Percentiles rank a stretch among this genome's conserved stretches.
These are phyloP conservation scores for Mastigias papua DNA, from an alignment of 30 jellyfish, hydroid and myxozoan genomes.

Conservation along the genomic window DNA sequence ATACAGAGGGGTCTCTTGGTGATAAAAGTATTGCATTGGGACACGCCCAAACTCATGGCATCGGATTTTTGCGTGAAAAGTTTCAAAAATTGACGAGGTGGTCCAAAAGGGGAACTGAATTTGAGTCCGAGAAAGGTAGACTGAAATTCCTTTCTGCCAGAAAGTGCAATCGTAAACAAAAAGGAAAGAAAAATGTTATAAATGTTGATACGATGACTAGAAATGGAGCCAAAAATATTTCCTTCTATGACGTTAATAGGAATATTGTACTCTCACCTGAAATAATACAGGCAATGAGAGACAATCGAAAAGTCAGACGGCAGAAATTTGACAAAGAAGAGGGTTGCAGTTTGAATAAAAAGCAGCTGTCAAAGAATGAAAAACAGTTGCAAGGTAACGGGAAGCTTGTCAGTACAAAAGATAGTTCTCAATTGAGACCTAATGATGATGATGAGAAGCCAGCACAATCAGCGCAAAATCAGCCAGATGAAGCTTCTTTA, in stretches of 20 bases:
- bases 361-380: neutral
- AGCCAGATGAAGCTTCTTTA: constrained; percentile 44
- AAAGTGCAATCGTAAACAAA: neutral
- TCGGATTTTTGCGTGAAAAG: constrained; percentile 29
- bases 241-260: constrained; percentile 20
- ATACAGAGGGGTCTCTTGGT: neutral
- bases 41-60: neutral
- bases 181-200: neutral
- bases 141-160: too few relatives aligned
- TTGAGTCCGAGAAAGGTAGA: neutral
- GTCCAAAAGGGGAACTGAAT: constrained; percentile 39
- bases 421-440: neutral
- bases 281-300: neutral
- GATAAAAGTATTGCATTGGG: neutral
- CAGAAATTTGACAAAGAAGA: neutral
- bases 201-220: neutral
- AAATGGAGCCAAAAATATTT: neutral
- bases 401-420: too few relatives aligned
- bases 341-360: neutral
- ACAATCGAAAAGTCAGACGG: neutral
- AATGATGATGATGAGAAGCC: too few relatives aligned
- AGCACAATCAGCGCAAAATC: neutral
- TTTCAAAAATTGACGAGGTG: constrained; percentile 47
- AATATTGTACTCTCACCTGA: constrained; percentile 21
- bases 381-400: neutral